Evolutionary conservation across 2,888 invertebrate genomes (phyloP).

Genomic region (Strigamia transsilvanica): DNA sequence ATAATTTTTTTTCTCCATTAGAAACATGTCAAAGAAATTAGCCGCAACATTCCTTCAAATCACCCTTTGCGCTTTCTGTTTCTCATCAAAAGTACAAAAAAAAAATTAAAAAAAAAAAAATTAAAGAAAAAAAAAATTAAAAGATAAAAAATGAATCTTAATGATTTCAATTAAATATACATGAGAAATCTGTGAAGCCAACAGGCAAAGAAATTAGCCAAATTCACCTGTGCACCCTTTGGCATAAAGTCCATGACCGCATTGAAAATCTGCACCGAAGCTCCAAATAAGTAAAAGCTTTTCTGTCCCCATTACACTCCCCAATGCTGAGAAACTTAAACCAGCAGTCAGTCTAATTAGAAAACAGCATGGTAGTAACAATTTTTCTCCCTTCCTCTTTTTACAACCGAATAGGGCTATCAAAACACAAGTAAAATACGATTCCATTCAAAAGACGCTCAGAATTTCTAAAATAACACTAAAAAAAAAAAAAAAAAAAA

Average conservation of each 20-base stretch:
- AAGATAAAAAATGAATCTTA: neutral
- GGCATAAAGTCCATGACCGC: conserved; percentile 33
- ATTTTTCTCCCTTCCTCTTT: neutral
- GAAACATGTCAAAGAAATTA: conserved; percentile 15
- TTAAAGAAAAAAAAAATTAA: neutral
- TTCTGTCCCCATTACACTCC: conserved; percentile 22
- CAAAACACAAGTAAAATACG: too few relatives aligned
- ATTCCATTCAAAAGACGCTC: too few relatives aligned
- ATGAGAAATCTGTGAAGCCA: conserved; percentile 24
- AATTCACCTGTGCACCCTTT: conserved; percentile 40
- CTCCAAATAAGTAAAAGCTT: conserved; percentile 12
- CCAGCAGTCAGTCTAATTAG: conserved; percentile 11
- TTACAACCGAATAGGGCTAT: neutral
- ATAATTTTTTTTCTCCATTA: conserved; percentile 10
- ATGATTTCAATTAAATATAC: neutral
- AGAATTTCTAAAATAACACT: too few relatives aligned
- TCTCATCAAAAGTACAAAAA: neutral
- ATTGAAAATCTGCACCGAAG: conserved; percentile 4
- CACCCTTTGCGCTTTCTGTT: neutral
- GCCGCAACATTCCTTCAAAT: conserved; percentile 10
- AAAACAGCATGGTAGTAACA: neutral
- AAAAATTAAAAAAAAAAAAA: neutral
- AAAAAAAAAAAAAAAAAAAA: too few relatives aligned
- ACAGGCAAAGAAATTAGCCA: conserved; percentile 15
- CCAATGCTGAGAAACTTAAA: neutral